Conservation (phyloP, 1,140 invertebrate genomes). For the Wiebesia pumilae region DNA sequence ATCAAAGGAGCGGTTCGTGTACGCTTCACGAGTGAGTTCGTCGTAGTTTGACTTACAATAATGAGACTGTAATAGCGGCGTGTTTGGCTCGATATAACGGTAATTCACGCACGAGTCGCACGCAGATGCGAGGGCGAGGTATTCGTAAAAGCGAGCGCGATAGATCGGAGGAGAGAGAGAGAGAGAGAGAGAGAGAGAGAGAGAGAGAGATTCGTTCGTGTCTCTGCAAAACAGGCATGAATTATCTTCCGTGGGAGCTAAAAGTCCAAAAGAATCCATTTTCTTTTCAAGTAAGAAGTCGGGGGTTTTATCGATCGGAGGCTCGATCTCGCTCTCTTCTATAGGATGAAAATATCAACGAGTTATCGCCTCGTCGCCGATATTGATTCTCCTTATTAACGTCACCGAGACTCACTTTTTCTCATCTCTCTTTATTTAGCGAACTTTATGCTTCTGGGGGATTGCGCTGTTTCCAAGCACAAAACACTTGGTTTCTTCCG, state of each 20-base stretch:
- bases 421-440: neutral
- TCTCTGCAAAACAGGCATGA: conserved; percentile 58
- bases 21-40: neutral
- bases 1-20: neutral
- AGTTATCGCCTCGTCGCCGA: neutral
- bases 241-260: conserved; percentile 50
- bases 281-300: too few relatives aligned
- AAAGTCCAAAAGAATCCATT: conserved; percentile 52
- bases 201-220: conserved; percentile 51
- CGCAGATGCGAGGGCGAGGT: neutral
- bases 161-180: too few relatives aligned
- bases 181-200: too few relatives aligned
- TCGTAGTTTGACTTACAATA: neutral
- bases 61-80: neutral
- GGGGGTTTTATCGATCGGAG: neutral
- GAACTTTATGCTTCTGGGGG: neutral
- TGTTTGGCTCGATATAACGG: neutral
- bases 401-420: neutral
- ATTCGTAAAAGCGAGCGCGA: neutral
- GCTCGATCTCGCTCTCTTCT: neutral
- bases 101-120: neutral
- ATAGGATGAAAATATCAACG: neutral
- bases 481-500: too few relatives aligned
- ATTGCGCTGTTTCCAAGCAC: neutral
- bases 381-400: neutral